phyloP scores from a whole-genome alignment of 1,140 invertebrate species.

The Elysia chlorotica region DNA sequence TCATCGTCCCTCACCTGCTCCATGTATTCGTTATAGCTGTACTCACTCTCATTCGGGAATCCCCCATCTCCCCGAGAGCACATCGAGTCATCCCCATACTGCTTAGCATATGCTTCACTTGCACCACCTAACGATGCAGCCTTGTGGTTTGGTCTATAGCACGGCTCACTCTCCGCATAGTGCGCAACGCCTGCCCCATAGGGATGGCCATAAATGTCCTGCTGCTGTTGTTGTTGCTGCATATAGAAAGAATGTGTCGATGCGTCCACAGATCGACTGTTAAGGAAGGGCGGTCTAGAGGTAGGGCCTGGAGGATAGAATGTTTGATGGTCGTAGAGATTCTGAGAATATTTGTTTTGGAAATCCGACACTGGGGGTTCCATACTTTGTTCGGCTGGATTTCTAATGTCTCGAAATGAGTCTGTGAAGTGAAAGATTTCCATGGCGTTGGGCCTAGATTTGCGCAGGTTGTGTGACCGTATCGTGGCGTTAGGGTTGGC shows the following conservation, averaged over 20 bases:
- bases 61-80: constrained; percentile 44
- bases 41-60: constrained; percentile 51
- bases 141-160: constrained; percentile 32
- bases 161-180: constrained; percentile 44
- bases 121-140: constrained; percentile 35
- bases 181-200: neutral
- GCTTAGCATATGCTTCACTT: constrained; percentile 34
- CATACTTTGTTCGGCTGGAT: neutral
- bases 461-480: constrained; percentile 48
- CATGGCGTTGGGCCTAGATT: constrained; percentile 32
- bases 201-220: neutral
- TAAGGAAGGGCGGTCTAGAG: neutral
- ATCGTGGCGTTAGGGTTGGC: constrained; percentile 49
- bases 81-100: constrained; percentile 49
- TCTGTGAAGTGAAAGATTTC: constrained; percentile 43
- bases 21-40: constrained; percentile 35
- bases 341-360: neutral
- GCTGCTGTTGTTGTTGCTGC: neutral
- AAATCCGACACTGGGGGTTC: neutral
- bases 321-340: constrained; percentile 1
- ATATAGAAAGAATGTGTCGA: too few species aligned
- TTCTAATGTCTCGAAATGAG: constrained; percentile 35
- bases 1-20: constrained; percentile 24
- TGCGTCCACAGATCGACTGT: neutral
- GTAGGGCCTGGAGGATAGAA: neutral